Evolutionary conservation across 2,797 vertebrate species (phyloP), one percentile per base, ranked within the genome.

Genomic region (Sorex maritimensis): DNA sequence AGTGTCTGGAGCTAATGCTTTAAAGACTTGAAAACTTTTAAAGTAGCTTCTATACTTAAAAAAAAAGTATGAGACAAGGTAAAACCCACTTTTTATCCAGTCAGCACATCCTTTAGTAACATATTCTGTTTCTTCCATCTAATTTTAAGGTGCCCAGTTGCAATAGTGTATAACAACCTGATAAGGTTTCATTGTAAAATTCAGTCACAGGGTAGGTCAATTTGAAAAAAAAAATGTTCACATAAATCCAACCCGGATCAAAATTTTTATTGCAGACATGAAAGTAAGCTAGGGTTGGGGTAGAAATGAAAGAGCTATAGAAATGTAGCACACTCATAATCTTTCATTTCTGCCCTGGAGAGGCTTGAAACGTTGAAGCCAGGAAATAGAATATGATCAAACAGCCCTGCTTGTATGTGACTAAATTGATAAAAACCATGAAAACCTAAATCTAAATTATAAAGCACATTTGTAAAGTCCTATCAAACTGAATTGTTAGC

Each of bases 311-410:
- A 96, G 94, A 69, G 84, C 74, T 74, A 84, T 84, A 95, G 95
- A 95, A 94, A 88, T 91, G 84, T 77, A 88, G 52, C 84, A 85
- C 65, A 82, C 28, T 87, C 84, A 88, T 86, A 83, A 93, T 95
- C 94, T 97, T 97, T 96, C 96, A 96, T 96, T 97, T 93, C 81
- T 95, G 41, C 90, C 87, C 86, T 80, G 83, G 80, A 92, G 80
- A 94, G 23, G 28, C 79, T 85, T 87, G 87, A 95, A 95, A 95
- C 0, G 5, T 46, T 58, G 92, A 88, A 96, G 34, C 78, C 52
- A 82, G 79, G 77, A 95, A 92, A 92, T 67, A 87, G 93, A 86
- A 91, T 83, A 74, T 90, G 95, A 97, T 94, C 92, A 95, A 97
- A 97, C 49, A 89, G 85, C 61, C 85, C 74, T 49, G 79, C 93